phyloP scores from a whole-genome alignment of 2,113 vertebrate species.

The Neogobius melanostomus region DNA sequence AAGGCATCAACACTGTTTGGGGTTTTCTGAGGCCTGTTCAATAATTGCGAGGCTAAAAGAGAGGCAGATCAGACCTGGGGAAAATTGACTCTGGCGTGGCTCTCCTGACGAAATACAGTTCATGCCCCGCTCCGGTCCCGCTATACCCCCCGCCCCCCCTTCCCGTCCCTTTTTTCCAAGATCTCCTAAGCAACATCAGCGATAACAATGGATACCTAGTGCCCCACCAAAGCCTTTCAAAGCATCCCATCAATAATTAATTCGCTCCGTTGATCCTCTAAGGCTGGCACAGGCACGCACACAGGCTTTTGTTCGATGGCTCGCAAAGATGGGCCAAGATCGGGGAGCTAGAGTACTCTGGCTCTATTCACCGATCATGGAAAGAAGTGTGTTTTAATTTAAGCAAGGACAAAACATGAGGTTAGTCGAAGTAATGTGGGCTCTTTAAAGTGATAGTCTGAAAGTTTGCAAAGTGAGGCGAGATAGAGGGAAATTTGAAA shows the following conservation, averaged over 20 bases:
- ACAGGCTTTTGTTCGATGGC: conserved; percentile 32
- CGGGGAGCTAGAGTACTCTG: neutral
- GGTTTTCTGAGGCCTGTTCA: neutral
- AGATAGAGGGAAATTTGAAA: no score
- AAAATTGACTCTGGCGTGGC: conserved; percentile 34
- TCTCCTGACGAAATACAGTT: conserved; percentile 16
- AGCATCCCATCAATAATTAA: conserved; percentile 68
- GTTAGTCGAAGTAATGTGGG: no score
- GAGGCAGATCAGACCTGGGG: conserved; percentile 16
- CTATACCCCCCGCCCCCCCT: conserved; percentile 14
- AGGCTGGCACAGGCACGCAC: conserved; percentile 35
- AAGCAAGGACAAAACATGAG: no score
- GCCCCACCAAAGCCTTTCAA: conserved; percentile 52
- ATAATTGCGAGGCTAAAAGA: conserved; percentile 8
- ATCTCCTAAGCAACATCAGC: conserved; percentile 53
- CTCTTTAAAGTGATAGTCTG: no score
- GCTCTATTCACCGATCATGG: neutral
- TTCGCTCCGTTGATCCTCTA: conserved; percentile 47
- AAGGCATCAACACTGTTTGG: neutral
- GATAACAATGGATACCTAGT: conserved; percentile 67
- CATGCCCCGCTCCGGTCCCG: conserved; percentile 25
- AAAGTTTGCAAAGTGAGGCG: no score
- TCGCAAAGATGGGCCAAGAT: conserved; percentile 19
- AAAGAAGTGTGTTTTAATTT: neutral
- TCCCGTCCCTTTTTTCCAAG: conserved; percentile 11